Conservation (phyloP, 2,797 vertebrate genomes). For the Coreius guichenoti region DNA sequence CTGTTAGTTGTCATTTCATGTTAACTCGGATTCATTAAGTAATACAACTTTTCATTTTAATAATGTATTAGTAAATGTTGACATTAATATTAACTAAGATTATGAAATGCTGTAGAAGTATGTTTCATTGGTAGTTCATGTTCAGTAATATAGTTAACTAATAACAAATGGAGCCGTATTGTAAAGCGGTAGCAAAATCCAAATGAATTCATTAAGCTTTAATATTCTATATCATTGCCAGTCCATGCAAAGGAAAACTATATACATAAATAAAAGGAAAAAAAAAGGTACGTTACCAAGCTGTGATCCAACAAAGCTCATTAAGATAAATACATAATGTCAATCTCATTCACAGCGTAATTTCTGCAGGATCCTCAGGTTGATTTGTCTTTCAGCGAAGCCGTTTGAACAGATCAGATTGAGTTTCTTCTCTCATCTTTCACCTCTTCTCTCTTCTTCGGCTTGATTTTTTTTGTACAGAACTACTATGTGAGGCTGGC, state of each 20-base stretch:
- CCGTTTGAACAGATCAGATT: constrained; percentile 21
- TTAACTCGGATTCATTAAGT: neutral
- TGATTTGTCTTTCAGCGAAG: constrained; percentile 69
- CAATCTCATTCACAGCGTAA: constrained; percentile 65
- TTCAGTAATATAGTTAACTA: neutral
- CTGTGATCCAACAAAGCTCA: constrained; percentile 50
- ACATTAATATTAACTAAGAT: neutral
- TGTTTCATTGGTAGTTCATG: neutral
- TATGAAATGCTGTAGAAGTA: neutral
- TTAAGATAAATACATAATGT: constrained; percentile 63
- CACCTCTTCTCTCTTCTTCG: constrained; percentile 66
- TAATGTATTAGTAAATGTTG: neutral
- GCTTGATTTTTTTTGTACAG: constrained; percentile 62
- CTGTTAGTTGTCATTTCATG: neutral
- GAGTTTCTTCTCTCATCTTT: constrained; percentile 73
- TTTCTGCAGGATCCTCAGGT: constrained; percentile 60
- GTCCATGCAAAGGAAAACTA: constrained; percentile 1
- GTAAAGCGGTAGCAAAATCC: neutral
- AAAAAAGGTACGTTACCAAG: constrained; percentile 45
- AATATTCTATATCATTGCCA: neutral
- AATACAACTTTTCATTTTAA: neutral
- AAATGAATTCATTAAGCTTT: constrained; percentile 15
- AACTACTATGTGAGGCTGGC: constrained; percentile 60
- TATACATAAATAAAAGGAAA: neutral
- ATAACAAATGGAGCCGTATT: neutral